Conservation (phyloP, 2,888 invertebrate species). For the Tetragnatha montana region DNA sequence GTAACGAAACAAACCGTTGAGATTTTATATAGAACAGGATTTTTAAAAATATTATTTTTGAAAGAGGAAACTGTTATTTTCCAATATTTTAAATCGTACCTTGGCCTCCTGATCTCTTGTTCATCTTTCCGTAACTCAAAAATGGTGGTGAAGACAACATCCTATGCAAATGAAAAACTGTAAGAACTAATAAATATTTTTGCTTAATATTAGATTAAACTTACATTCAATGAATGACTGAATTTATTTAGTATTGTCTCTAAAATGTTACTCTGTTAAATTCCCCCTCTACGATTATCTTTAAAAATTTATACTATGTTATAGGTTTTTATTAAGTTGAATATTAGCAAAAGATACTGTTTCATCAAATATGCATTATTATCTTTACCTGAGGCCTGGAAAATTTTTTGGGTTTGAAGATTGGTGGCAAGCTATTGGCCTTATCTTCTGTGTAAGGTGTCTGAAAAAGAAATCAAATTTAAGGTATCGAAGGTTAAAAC, state of each 20-base stretch:
- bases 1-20: not conserved
- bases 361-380: not conserved
- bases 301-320: too few species aligned
- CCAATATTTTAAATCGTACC: conserved; percentile 27
- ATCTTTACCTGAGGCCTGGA: conserved; percentile 67
- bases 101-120: conserved; percentile 72
- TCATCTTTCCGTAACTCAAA: conserved; percentile 75
- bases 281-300: too few species aligned
- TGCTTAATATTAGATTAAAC: not conserved
- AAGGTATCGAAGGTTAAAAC: not conserved
- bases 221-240: too few species aligned
- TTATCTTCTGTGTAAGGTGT: conserved; percentile 54
- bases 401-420: conserved; percentile 68
- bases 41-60: not conserved
- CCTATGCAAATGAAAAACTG: conserved; percentile 72
- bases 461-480: conserved; percentile 5
- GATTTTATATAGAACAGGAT: not conserved
- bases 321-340: too few species aligned
- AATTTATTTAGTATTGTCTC: too few species aligned
- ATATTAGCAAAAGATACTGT: not conserved
- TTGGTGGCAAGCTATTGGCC: conserved; percentile 56
- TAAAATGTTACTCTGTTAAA: too few species aligned
- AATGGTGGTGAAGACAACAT: conserved; percentile 74
- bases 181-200: not conserved
- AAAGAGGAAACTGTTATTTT: not conserved